These are phyloP conservation scores for Parasteatoda tepidariorum DNA, from an alignment of 1,140 invertebrate species.

Conservation along the genomic window DNA sequence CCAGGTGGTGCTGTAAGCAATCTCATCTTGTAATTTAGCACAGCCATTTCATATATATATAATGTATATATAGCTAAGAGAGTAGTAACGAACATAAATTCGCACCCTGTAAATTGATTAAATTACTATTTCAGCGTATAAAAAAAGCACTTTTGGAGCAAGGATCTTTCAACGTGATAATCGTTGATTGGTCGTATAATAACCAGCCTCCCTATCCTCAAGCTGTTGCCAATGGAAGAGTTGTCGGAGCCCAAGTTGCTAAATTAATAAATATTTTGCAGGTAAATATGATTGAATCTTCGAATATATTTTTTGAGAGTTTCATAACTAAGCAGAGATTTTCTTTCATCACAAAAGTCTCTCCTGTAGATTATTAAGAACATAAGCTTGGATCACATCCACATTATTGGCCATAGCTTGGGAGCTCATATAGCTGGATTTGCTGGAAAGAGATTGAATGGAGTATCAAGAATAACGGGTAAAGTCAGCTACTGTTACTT, in stretches of 20 bases:
- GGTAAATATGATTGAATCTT: too few species aligned
- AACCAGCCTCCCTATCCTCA: slow-evolving; percentile 74
- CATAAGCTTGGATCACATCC: too few species aligned
- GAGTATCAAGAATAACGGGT: slow-evolving; percentile 68
- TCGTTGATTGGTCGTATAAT: slow-evolving; percentile 69
- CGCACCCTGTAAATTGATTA: too few species aligned
- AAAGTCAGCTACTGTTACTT: too few species aligned
- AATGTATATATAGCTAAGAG: too few species aligned
- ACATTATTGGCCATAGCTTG: slow-evolving; percentile 70
- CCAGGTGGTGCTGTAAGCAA: too few species aligned
- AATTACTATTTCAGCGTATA: slow-evolving; percentile 65
- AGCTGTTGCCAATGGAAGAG: slow-evolving; percentile 75
- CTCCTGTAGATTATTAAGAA: too few species aligned
- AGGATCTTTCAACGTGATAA: slow-evolving; percentile 69
- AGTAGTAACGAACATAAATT: too few species aligned
- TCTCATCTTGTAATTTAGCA: too few species aligned
- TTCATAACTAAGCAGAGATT: not conserved
- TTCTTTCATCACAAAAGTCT: not conserved
- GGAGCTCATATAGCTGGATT: slow-evolving; percentile 69
- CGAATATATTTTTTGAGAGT: too few species aligned
- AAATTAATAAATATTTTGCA: slow-evolving; percentile 67
- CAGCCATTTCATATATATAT: too few species aligned
- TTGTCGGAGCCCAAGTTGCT: slow-evolving; percentile 75
- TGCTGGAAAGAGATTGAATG: slow-evolving; percentile 64
- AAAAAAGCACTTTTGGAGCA: slow-evolving; percentile 20